A percentile compares a stretch with the other conserved stretches of the same genome.
Evolutionary conservation across 2,113 vertebrate genomes (phyloP).

Genomic region (Ceuthmochares aereus): DNA sequence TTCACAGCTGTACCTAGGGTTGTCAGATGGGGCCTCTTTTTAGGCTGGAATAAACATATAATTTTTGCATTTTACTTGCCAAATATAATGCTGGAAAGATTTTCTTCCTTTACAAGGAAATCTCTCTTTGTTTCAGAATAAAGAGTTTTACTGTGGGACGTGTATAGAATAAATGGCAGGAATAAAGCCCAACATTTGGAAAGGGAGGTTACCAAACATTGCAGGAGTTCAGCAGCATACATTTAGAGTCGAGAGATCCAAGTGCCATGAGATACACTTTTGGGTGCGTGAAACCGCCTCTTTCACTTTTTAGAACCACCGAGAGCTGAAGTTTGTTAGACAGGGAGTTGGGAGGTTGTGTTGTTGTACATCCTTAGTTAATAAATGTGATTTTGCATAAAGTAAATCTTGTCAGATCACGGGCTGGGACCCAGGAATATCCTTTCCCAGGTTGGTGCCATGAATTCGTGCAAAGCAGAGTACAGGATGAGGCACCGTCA

Average conservation of each 20-base stretch:
- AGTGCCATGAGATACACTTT: neutral
- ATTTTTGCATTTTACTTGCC: constrained; percentile 3
- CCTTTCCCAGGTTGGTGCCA: neutral
- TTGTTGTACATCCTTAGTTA: neutral
- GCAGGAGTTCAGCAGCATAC: neutral
- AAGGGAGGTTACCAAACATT: neutral
- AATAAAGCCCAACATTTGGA: neutral
- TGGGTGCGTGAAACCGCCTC: neutral
- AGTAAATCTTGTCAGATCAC: neutral
- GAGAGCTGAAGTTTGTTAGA: neutral
- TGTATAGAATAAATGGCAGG: neutral
- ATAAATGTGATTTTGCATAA: neutral
- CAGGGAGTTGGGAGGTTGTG: neutral
- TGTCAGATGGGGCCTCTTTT: neutral
- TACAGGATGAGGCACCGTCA: neutral
- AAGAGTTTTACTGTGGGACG: neutral
- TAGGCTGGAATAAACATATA: neutral
- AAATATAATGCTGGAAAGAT: neutral
- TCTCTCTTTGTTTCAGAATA: neutral
- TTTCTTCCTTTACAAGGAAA: neutral
- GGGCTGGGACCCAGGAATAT: neutral
- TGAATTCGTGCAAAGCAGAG: neutral
- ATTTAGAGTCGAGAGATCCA: neutral
- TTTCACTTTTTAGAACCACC: neutral
- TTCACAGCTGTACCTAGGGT: neutral